Percentiles rank a stretch among this genome's conserved stretches.
Evolutionary conservation across 2,888 invertebrate species (phyloP).

Genomic region (Deladenus siricidicola): DNA sequence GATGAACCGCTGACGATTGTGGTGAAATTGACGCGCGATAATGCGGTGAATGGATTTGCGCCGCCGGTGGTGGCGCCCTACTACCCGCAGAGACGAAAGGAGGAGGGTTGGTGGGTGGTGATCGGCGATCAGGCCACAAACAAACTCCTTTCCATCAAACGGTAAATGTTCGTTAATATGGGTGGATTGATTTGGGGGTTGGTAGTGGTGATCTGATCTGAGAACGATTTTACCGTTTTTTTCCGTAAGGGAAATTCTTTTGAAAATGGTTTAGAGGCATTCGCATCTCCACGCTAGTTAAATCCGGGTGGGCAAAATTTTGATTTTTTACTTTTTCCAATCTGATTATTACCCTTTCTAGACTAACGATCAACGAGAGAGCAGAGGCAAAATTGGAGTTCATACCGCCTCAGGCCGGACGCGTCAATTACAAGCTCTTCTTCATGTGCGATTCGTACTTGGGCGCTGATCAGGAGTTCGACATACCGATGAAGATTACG

Average conservation of each 20-base stretch:
- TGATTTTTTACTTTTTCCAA: no score
- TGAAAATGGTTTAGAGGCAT: not conserved
- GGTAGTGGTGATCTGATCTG: no score
- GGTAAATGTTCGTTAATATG: conserved; percentile 55
- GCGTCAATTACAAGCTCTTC: conserved; percentile 84
- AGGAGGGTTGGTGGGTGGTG: conserved; percentile 81
- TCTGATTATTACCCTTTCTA: conserved; percentile 14
- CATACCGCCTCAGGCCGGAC: conserved; percentile 61
- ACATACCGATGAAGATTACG: conserved; percentile 17
- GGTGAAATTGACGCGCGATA: conserved; percentile 73
- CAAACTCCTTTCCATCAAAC: conserved; percentile 88
- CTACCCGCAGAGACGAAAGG: conserved; percentile 53
- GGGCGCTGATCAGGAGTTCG: conserved; percentile 98
- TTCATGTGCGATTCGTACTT: conserved; percentile 99
- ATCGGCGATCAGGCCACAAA: conserved; percentile 75
- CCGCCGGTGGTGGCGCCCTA: conserved; percentile 89
- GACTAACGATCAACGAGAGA: conserved; percentile 72
- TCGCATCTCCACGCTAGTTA: no score
- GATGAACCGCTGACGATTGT: conserved; percentile 67
- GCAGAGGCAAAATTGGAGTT: conserved; percentile 83
- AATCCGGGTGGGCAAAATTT: no score
- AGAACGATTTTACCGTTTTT: no score
- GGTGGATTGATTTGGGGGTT: not conserved
- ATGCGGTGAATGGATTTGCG: conserved; percentile 74
- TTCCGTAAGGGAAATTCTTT: not conserved